Percentiles rank a stretch among this genome's conserved stretches.
Evolutionary conservation across 1,140 invertebrate species (phyloP).

Genomic region (Grapholita molesta): DNA sequence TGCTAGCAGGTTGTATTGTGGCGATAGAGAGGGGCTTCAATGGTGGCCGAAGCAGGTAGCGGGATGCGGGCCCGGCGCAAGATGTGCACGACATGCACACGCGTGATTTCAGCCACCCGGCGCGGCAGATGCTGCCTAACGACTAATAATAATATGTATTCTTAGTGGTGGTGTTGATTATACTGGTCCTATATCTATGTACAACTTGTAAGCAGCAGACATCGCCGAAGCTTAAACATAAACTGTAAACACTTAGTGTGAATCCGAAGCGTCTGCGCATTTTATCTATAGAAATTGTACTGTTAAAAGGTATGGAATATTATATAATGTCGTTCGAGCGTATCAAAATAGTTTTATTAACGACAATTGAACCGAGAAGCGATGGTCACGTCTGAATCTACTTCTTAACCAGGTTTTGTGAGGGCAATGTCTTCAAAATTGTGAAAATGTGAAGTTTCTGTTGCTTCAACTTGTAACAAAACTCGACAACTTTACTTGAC

Average conservation of each 20-base stretch:
- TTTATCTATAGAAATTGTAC: neutral
- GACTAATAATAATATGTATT: neutral
- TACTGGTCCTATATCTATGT: neutral
- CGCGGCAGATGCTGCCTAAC: slow-evolving; percentile 46
- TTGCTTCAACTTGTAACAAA: neutral
- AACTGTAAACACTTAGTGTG: no score
- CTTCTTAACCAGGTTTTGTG: neutral
- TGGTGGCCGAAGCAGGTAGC: slow-evolving; percentile 57
- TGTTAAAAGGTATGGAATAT: slow-evolving; percentile 2
- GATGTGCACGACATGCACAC: slow-evolving; percentile 42
- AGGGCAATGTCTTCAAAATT: neutral
- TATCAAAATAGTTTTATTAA: slow-evolving; percentile 46
- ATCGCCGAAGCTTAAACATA: neutral
- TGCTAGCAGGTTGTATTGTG: slow-evolving; percentile 57
- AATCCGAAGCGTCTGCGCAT: no score
- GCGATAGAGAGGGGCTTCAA: slow-evolving; percentile 42
- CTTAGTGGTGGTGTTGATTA: neutral
- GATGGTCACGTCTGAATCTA: slow-evolving; percentile 18
- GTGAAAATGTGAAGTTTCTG: neutral
- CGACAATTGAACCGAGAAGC: slow-evolving; percentile 40
- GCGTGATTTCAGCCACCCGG: slow-evolving; percentile 56
- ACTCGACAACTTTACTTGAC: neutral
- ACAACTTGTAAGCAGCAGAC: no score
- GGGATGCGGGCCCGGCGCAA: slow-evolving; percentile 58
- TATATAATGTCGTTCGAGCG: slow-evolving; percentile 34